Percentiles rank a stretch among this genome's conserved stretches.
These are phyloP conservation scores for Poeciliopsis prolifica DNA, from an alignment of 2,113 vertebrate species.

Conservation along the genomic window DNA sequence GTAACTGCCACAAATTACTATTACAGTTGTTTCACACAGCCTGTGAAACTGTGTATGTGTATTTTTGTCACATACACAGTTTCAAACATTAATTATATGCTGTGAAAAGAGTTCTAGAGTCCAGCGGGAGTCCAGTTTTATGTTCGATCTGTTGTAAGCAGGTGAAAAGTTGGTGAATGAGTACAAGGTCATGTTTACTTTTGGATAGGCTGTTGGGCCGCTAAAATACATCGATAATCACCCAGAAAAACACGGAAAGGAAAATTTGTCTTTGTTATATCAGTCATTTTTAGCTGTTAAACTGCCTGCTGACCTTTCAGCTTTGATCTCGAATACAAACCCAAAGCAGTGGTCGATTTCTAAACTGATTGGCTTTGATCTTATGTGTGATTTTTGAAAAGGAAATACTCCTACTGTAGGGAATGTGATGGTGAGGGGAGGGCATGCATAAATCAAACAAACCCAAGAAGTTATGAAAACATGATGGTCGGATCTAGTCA, in stretches of 20 bases:
- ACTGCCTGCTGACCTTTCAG: neutral
- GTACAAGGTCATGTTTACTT: no score
- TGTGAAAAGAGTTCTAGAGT: neutral
- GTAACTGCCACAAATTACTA: no score
- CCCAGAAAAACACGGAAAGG: neutral
- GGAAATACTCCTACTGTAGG: conserved; percentile 23
- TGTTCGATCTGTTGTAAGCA: neutral
- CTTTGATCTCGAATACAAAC: neutral
- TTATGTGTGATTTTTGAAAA: conserved; percentile 18
- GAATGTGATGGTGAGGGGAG: conserved; percentile 9
- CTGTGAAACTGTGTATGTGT: no score
- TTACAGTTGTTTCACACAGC: no score
- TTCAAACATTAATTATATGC: neutral
- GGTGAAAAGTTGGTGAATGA: no score
- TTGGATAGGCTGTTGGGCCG: no score
- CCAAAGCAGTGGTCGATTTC: conserved; percentile 6
- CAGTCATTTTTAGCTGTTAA: neutral
- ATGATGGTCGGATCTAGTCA: conserved; percentile 36
- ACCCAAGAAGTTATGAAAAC: conserved; percentile 33
- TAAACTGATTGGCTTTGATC: conserved; percentile 21
- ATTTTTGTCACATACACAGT: no score
- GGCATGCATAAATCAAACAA: conserved; percentile 17
- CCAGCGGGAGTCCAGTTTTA: neutral
- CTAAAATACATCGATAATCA: neutral
- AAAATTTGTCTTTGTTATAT: neutral